Conservation (phyloP, 2,888 invertebrate genomes). For the Cacoxenus indagator region DNA sequence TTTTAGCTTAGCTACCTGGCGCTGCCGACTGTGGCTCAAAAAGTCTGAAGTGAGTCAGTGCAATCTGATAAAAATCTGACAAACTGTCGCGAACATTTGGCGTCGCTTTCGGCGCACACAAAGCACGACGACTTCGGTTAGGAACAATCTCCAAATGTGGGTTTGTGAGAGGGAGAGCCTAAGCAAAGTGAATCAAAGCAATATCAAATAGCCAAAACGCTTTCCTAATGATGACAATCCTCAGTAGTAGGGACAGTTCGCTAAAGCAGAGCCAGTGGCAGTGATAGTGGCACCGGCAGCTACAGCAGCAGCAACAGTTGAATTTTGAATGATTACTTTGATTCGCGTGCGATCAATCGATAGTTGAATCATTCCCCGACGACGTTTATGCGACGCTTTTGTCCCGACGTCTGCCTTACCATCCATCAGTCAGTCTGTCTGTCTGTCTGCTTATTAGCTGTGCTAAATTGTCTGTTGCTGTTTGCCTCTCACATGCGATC, state of each 20-base stretch:
- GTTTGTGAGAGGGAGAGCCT: not conserved
- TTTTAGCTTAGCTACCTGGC: constrained; percentile 18
- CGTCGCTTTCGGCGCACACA: constrained; percentile 45
- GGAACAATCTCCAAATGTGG: not conserved
- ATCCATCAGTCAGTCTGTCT: not conserved
- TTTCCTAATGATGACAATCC: constrained; percentile 67
- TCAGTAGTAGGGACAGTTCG: constrained; percentile 20
- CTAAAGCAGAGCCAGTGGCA: not conserved
- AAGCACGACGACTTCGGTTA: constrained; percentile 26
- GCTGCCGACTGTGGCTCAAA: constrained; percentile 43
- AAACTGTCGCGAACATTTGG: constrained; percentile 67
- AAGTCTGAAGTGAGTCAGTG: constrained; percentile 65
- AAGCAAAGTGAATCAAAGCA: not conserved
- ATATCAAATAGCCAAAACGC: constrained; percentile 27
- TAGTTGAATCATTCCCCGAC: constrained; percentile 35
- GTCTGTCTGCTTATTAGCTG: constrained; percentile 60
- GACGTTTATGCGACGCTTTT: constrained; percentile 30
- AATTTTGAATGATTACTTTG: constrained; percentile 66
- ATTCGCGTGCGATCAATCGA: constrained; percentile 62
- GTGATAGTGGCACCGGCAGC: constrained; percentile 20
- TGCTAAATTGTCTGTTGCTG: constrained; percentile 49
- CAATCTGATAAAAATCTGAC: constrained; percentile 68
- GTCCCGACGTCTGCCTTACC: constrained; percentile 50
- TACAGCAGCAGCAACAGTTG: constrained; percentile 39
- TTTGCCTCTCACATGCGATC: not conserved